Base-by-base conservation (phyloP, 2,888 invertebrate species). In the Volucella inanis region DNA sequence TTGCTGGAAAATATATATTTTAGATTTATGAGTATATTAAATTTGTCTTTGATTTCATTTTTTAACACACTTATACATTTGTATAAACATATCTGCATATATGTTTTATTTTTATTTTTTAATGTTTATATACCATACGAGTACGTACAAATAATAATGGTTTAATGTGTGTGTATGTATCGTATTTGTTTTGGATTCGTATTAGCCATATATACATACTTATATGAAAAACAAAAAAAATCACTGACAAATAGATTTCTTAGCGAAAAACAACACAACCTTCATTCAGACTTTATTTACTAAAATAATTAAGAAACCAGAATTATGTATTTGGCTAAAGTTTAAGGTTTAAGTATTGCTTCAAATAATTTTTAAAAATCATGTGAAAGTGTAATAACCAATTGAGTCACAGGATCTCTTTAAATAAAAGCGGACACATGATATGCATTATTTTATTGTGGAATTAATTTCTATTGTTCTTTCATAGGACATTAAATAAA, bases 1-100 rank as follows among this genome's bases (percentile, higher is more conserved):
- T 75, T 80, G 70, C 84, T 84, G 84, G 65, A 68, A 76, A 79
- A 79, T 71, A 80, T 79, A 79, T 76, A 80, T 80, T 71, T 71
- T 75, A 80, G 80, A 67, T 79, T 74, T 72, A 70, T 75, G 79
- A 78, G 80, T 74, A 64, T 52, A 84, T 10, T 15, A 54, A 72
- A 8, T n/a, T 39, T 78, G 67, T 65, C 50, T 57, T 77, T 82
- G 54, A 57, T 62, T 74, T 68, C 45, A 59, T 31, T 39, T 49
- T n/a, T 2, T 41, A n/a, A 15, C n/a, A 15, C 22, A 31, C 18
- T 38, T 15, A n/a, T 22, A 3, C 22, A 31, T 59, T 49, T 50
- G 47, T 50, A 38, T 3, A 47, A 55, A 18, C 57, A 15, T 38
- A 50, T 22, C 43, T 65, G 45, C 71, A 54, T 61, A 18, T 18